Evolutionary conservation across 2,888 invertebrate genomes (phyloP), one percentile per base, ranked within the genome.

Genomic region (Crematogaster levior): DNA sequence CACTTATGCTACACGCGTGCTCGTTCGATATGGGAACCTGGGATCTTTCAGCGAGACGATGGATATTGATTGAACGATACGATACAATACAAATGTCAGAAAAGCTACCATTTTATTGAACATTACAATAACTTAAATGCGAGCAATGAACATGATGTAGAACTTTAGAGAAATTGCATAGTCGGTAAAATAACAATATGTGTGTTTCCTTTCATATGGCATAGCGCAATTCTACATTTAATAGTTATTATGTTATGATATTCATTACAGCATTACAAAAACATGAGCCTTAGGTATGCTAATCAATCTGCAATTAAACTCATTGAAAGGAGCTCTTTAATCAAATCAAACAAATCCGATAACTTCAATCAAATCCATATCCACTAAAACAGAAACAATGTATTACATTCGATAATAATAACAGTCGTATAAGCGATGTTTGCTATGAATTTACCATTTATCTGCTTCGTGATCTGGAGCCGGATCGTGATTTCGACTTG

Each of bases 391-490:
- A 58, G 51, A 80, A 74, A 43, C 40, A 73, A 77, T 73, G 21
- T 75, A 75, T n/a, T n/a, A 51, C 0, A 12, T 51, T 18, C n/a
- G 21, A 46, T 3, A n/a, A 46, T 37, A n/a, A 24, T 5, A 53
- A 51, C 9, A n/a, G n/a, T n/a, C 3, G 21, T n/a, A 18, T 34
- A 74, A 30, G 21, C 9, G 3, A 75, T 27, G 40, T 53, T 51
- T 82, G 63, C 15, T 10, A 73, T 9, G 18, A 83, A 83, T 84
- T 83, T 74, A 91, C 88, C 61, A 46, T 68, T 91, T 92, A 93
- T 91, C 93, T 92, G 91, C 92, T 93, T 82, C 92, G 93, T 40
- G 93, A 92, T 91, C 92, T 92, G 56, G 93, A 94, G 40, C 91
- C 91, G 30, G 94, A 93, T 89, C 92, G 91, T 43, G 94, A 94